Base-by-base conservation (phyloP, 2,797 vertebrate genomes). In the Taenioides sp. region DNA sequence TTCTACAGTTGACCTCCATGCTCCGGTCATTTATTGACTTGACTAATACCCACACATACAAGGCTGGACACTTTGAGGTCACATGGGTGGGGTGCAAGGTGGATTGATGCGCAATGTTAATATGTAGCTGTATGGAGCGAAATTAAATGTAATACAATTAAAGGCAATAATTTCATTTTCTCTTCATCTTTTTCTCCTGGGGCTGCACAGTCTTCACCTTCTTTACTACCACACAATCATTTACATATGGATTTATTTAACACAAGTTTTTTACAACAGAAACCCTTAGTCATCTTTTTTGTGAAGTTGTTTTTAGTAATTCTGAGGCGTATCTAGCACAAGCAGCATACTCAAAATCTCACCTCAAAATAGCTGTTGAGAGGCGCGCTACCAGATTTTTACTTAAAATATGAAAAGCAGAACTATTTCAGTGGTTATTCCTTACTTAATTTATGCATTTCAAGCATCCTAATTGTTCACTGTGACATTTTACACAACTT, bases 21-120 rank as follows among this genome's bases (percentile, higher is more conserved):
- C 63, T 49, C 23, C 25, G 47, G 64, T 52, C 64, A 66, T 66
- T 52, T 66, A 66, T 66, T 66, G 64, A 66, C 47, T 52, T 66
- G 47, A 66, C 64, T 52, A 50, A 66, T 27, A 66, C 27, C 63
- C 40, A 47, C 23, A 47, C 16, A 47, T 49, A 47, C 40, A 25
- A 25, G 14, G 17, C 6, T 49, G 63, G 40, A 49, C 63, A 47
- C 63, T 65, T 65, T 65, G 62, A 25, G 63, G 63, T 66, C 64
- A 50, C 23, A 23, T 65, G 22, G 22, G 43, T 28, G 23, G 47
- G 52, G 25, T 52, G 25, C 18, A 66, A 52, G 64, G 47, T 16
- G 40, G 22, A 63, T 65, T 49, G 40, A 65, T 47, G 43, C 2
- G 10, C n/a, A 23, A 47, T 47, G 34, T 40, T n/a, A 23, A 23